Percentiles rank a stretch among this genome's conserved stretches.
Conservation (phyloP, 37 sponge, comb jelly and placozoan genomes). For the Geodia barretti region DNA sequence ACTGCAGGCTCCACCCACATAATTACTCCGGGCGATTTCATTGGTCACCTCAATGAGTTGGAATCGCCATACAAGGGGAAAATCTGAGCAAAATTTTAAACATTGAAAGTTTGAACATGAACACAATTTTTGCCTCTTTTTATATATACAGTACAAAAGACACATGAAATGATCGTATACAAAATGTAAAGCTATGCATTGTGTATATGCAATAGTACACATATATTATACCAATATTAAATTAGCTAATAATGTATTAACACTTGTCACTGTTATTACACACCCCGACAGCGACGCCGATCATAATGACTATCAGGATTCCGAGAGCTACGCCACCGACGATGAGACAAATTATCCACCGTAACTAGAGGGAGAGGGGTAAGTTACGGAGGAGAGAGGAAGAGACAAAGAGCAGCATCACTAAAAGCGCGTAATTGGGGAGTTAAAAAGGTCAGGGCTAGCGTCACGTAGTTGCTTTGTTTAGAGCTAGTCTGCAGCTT, state of each 20-base stretch:
- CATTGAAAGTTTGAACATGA: too few species aligned
- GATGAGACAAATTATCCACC: constrained; percentile 36
- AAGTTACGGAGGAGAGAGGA: neutral
- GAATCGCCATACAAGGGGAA: neutral
- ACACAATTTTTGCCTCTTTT: too few species aligned
- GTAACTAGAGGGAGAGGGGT: constrained; percentile 1
- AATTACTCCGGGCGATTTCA: neutral
- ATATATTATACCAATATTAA: too few species aligned
- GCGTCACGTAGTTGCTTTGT: neutral
- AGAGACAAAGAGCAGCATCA: neutral
- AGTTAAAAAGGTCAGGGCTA: neutral
- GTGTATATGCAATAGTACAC: too few species aligned
- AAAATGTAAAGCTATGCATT: too few species aligned
- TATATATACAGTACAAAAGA: too few species aligned
- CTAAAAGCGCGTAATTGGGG: neutral
- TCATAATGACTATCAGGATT: constrained; percentile 7
- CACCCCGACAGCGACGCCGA: constrained; percentile 6
- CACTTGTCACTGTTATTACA: too few species aligned
- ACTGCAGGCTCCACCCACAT: constrained; percentile 1
- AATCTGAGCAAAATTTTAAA: too few species aligned
- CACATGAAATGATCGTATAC: too few species aligned
- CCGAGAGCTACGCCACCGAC: neutral
- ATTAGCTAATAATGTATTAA: too few species aligned
- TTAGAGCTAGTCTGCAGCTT: too few species aligned
- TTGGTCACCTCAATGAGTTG: neutral